phyloP scores from a whole-genome alignment of 2,797 vertebrate genomes.

The Anabacerthia variegaticeps region DNA sequence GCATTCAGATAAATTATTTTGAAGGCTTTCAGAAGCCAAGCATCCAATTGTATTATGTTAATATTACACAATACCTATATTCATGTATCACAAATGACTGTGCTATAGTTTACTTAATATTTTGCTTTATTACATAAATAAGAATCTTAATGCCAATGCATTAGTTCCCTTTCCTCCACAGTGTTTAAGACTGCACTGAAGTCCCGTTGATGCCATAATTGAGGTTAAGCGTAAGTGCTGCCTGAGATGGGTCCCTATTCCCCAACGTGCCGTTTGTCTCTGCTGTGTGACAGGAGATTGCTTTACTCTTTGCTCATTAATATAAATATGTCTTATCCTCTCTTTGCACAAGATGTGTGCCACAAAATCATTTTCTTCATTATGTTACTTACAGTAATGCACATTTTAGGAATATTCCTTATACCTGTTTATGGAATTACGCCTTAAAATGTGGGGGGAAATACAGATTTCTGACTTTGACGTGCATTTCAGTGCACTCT shows the following conservation, averaged over 20 bases:
- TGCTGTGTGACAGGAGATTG: slow-evolving; percentile 9
- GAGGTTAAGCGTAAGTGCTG: slow-evolving; percentile 41
- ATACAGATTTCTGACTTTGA: neutral
- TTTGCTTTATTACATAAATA: slow-evolving; percentile 53
- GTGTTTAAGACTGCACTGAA: neutral
- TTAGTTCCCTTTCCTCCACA: neutral
- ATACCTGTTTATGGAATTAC: neutral
- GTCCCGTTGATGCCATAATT: neutral
- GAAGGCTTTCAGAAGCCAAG: slow-evolving; percentile 15
- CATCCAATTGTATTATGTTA: slow-evolving; percentile 33
- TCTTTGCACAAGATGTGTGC: neutral
- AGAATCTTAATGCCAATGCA: neutral
- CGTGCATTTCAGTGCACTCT: neutral
- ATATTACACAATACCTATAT: slow-evolving; percentile 1
- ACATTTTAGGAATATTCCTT: neutral
- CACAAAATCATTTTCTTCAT: neutral
- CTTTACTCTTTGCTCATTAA: slow-evolving; percentile 29
- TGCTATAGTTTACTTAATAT: slow-evolving; percentile 6
- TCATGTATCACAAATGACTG: slow-evolving; percentile 1
- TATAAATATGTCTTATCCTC: slow-evolving; percentile 5
- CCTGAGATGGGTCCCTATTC: slow-evolving; percentile 27
- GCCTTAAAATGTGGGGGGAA: neutral
- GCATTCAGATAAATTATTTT: slow-evolving; percentile 56
- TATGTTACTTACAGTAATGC: neutral
- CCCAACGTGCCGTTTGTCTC: neutral